Conservation (phyloP, 92 coral and sea anemone species). For the Isaurus tuberculatus region DNA sequence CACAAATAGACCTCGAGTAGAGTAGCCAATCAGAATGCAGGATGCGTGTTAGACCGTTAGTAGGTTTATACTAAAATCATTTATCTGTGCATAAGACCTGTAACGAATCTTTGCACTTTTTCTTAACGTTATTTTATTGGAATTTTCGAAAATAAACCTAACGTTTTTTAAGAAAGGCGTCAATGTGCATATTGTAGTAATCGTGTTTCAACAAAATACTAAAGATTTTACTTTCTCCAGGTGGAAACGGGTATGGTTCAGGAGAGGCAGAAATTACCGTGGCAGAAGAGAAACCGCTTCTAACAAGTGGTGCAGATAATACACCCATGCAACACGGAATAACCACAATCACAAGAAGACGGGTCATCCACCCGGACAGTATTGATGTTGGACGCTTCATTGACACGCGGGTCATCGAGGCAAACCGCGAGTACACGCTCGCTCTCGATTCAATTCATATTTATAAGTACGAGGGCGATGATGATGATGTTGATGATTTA, state of each 20-base stretch:
- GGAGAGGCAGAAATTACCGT: conserved; percentile 76
- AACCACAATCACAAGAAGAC: conserved; percentile 73
- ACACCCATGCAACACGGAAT: conserved; percentile 72
- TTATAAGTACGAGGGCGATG: conserved; percentile 94
- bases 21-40: too few relatives aligned
- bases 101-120: too few relatives aligned
- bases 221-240: neutral
- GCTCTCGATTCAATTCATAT: conserved; percentile 87
- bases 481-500: conserved; percentile 91
- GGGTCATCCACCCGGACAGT: conserved; percentile 77
- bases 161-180: too few relatives aligned
- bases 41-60: too few relatives aligned
- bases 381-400: conserved; percentile 94
- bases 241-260: conserved; percentile 47
- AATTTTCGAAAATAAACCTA: too few relatives aligned
- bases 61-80: too few relatives aligned
- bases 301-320: conserved; percentile 71
- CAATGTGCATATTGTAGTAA: too few relatives aligned
- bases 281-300: conserved; percentile 78
- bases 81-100: too few relatives aligned
- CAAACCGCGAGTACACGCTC: conserved; percentile 90
- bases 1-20: too few relatives aligned
- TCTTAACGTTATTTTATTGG: too few relatives aligned
- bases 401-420: conserved; percentile 89
- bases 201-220: too few relatives aligned